These are phyloP conservation scores for Chelonus formosanus DNA, from an alignment of 2,888 invertebrate species.

Conservation along the genomic window DNA sequence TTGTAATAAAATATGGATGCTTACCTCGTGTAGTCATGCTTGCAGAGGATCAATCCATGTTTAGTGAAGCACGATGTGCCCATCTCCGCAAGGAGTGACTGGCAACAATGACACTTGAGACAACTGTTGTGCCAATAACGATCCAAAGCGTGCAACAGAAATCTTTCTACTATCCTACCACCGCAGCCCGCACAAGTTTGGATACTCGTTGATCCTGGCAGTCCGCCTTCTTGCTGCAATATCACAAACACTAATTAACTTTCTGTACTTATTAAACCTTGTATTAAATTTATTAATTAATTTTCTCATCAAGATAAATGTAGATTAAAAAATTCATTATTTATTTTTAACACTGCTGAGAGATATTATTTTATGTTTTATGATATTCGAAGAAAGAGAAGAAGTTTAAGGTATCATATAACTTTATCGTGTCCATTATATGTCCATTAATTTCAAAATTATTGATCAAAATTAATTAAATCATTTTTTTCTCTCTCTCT, in stretches of 20 bases:
- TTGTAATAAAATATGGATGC: constrained; percentile 47
- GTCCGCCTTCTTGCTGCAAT: constrained; percentile 62
- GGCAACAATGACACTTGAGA: constrained; percentile 92
- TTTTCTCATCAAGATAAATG: too few relatives aligned
- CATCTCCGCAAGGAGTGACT: constrained; percentile 88
- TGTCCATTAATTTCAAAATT: too few relatives aligned
- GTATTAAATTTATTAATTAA: background rate
- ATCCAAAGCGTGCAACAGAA: constrained; percentile 90
- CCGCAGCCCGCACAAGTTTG: constrained; percentile 92
- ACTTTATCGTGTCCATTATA: too few relatives aligned
- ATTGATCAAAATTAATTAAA: too few relatives aligned
- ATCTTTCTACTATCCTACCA: constrained; percentile 91
- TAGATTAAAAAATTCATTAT: too few relatives aligned
- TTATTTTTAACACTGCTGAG: too few relatives aligned
- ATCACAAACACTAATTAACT: constrained; percentile 18
- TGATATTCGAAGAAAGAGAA: background rate
- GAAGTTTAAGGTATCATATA: too few relatives aligned
- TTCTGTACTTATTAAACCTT: background rate
- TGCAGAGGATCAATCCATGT: constrained; percentile 94
- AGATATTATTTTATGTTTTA: too few relatives aligned
- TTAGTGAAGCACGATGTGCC: constrained; percentile 92
- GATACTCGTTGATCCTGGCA: constrained; percentile 64
- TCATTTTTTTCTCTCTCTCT: too few relatives aligned
- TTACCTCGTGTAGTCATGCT: constrained; percentile 94
- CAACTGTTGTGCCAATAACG: constrained; percentile 96